Evolutionary conservation across 2,797 vertebrate genomes (phyloP), one percentile per base, ranked within the genome.

Genomic region (Neosalanx taihuensis): DNA sequence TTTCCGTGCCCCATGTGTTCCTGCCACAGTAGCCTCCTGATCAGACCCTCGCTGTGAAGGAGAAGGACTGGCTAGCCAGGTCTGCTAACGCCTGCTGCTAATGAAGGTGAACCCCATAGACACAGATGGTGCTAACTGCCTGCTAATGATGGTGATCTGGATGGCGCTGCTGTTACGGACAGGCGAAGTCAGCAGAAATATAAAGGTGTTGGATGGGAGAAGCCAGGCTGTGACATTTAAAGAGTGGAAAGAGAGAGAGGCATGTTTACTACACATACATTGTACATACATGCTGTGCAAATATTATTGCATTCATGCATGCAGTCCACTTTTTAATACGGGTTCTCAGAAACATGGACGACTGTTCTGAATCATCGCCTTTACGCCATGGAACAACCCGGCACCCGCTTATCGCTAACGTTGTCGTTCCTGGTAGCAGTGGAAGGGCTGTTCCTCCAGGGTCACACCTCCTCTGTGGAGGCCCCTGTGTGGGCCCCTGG

Each of bases 81-180:
- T 66, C 64, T 81, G 83, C 53, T 80, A 59, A 59, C 70, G 66
- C 82, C 77, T 76, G 67, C 9, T 68, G 70, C 69, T 49, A 66
- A 66, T 77, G 35, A 81, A 84, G 80, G 64, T 29, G 61, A 86
- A 86, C 76, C 87, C 85, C 83, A 88, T 88, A 41, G 37, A 41
- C 37, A 12, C 37, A 41, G 37, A 9, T 41, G 37, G 7, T 41
- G 12, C 37, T 12, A 3, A 7, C 37, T 41, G 7, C 37, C 2
- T 10, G 37, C 41, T 46, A 46, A 46, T 46, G 41, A 46, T 12
- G 37, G 37, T 13, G 41, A 46, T 46, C 41, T 12, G 7, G 37
- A 41, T 12, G 12, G 37, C 7, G 37, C 37, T 41, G 37, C 37
- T 41, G 10, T 13, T 12, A 41, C 37, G 37, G 9, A 41, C 7